Evolutionary conservation across 2,113 vertebrate species (phyloP), one percentile per base, ranked within the genome.

Genomic region (Oncorhynchus masou): DNA sequence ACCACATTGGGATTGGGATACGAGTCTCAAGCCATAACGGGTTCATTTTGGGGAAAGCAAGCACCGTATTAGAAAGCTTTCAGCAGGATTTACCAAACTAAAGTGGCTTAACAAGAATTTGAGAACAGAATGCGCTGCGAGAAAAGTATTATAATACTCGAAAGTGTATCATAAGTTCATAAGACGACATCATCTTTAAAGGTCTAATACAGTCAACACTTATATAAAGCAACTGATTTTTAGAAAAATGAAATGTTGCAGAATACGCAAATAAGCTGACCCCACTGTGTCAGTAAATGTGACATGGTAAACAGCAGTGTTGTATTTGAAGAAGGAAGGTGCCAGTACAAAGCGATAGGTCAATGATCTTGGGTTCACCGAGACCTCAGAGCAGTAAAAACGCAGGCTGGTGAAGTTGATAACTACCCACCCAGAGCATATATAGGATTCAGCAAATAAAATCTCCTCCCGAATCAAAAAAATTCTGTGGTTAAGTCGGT

Each of bases 271-370:
- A 87, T 2, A 49, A 74, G 22, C 64, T 51, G 48, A 67, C 73
- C 85, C 76, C 29, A 45, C 76, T 82, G 66, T 69, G 73, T 70
- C 76, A 66, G 71, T 68, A 34, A 76, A 84, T 84, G 78, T 83
- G 83, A 78, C 88, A 89, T 79, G 75, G 85, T 85, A 93, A 94
- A 93, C 90, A 93, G 85, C 76, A 81, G 82, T 73, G 27, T 11
- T 81, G 84, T 93, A 87, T 94, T 93, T 94, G 91, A 89, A 90
- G 87, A 92, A 81, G 79, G 88, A 94, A 93, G 92, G 92, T 92
- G 84, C 79, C 87, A 81, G 90, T 80, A 90, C 90, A 93, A 78
- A 83, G 81, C 74, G 69, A 80, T 11, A 86, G 94, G 94, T 94
- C 94, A 94, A 92, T 57, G 91, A 88, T 92, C 92, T 62, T 20